Conservation (phyloP, 2,797 vertebrate species). For the Bufotes viridis region DNA sequence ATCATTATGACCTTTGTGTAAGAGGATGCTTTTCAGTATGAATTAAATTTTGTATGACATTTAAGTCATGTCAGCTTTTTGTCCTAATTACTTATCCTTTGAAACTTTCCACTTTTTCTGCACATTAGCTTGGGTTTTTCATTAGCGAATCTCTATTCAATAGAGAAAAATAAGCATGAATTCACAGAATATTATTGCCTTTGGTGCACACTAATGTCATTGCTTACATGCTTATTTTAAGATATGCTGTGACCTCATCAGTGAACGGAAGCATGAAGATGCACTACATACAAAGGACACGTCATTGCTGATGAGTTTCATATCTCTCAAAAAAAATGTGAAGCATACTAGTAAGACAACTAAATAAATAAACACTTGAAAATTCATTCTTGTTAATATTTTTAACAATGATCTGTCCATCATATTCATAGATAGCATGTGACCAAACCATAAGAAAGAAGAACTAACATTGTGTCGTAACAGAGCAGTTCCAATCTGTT, state of each 20-base stretch:
- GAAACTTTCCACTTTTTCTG: conserved; percentile 1
- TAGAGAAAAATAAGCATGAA: background rate
- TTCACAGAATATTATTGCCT: conserved; percentile 14
- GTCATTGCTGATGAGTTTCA: background rate
- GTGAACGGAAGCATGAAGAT: conserved; percentile 1
- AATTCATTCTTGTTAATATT: too few species aligned
- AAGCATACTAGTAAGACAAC: too few species aligned
- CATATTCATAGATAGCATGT: too few species aligned
- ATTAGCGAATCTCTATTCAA: conserved; percentile 7
- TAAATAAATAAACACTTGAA: too few species aligned
- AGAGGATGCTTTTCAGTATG: conserved; percentile 7
- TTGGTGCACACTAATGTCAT: conserved; percentile 23
- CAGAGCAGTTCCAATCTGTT: too few species aligned
- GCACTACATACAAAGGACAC: conserved; percentile 22
- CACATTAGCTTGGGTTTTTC: background rate
- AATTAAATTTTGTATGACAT: background rate
- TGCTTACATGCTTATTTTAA: background rate
- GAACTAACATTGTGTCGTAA: too few species aligned
- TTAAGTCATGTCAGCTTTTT: background rate
- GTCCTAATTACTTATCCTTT: conserved; percentile 17
- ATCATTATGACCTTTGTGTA: conserved; percentile 14
- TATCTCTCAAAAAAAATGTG: too few species aligned
- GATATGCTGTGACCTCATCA: conserved; percentile 10
- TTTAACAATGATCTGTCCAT: too few species aligned
- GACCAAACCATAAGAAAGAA: too few species aligned